These are phyloP conservation scores for Parazoanthus darwini DNA, from an alignment of 92 coral and sea anemone species.

Conservation along the genomic window DNA sequence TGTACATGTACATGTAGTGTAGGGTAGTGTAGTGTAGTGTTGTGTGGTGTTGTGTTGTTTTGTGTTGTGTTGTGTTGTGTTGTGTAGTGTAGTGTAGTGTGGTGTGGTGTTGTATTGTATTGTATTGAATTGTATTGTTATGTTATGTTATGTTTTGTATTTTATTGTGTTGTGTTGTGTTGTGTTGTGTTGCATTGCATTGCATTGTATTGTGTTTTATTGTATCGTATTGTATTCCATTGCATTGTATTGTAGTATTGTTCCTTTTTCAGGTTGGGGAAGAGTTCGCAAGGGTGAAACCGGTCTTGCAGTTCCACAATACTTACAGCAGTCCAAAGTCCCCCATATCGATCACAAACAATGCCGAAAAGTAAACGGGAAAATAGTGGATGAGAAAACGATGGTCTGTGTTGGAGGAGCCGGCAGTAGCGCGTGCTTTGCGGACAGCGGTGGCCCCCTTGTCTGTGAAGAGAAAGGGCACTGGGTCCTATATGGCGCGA, in stretches of 20 bases:
- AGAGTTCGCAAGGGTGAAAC: neutral
- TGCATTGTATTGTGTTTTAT: no score
- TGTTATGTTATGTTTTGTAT: no score
- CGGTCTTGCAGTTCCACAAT: neutral
- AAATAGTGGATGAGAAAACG: neutral
- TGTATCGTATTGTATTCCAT: no score
- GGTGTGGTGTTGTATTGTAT: no score
- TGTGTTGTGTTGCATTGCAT: no score
- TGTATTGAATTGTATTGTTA: no score
- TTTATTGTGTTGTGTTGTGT: no score
- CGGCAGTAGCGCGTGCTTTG: constrained; percentile 31
- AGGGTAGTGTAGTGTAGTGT: no score
- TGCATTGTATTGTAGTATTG: no score
- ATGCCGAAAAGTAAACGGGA: constrained; percentile 7
- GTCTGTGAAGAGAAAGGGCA: constrained; percentile 24
- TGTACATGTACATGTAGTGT: no score
- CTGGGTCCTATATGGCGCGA: constrained; percentile 8
- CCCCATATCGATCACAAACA: neutral
- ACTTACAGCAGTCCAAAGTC: constrained; percentile 14
- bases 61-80: no score
- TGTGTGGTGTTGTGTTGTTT: neutral
- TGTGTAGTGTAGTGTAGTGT: no score
- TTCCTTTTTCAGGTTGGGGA: constrained; percentile 6
- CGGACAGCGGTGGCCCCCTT: constrained; percentile 32
- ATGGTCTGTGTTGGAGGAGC: constrained; percentile 37